phyloP scores from a whole-genome alignment of 2,797 vertebrate species.

The Selene dorsalis region DNA sequence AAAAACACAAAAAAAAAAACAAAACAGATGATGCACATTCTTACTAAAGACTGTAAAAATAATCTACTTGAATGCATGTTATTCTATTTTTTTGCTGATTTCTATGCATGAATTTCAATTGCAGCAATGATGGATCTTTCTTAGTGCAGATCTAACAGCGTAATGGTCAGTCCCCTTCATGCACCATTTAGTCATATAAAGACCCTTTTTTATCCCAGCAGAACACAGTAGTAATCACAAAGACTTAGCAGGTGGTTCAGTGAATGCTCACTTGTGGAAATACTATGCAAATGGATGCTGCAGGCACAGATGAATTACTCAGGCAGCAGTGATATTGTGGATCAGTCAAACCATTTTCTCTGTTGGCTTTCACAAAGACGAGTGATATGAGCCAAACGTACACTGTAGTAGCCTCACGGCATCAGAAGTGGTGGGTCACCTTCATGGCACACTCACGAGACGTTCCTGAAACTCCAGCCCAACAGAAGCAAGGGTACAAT shows the following conservation, averaged over 20 bases:
- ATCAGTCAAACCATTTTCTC: conserved; percentile 16
- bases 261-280: conserved; percentile 64
- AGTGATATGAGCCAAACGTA: neutral
- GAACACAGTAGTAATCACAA: conserved; percentile 71
- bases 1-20: too few species aligned
- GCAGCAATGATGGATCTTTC: conserved; percentile 1
- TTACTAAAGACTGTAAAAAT: neutral
- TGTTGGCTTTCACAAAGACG: conserved; percentile 9
- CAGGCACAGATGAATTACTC: conserved; percentile 54
- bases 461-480: conserved; percentile 1
- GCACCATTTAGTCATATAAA: conserved; percentile 75
- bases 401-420: neutral
- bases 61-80: neutral
- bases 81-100: neutral
- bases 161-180: conserved; percentile 75
- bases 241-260: conserved; percentile 74
- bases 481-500: conserved; percentile 1
- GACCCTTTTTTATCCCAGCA: conserved; percentile 64
- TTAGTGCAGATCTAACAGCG: conserved; percentile 6
- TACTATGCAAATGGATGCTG: conserved; percentile 62
- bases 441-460: neutral
- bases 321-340: conserved; percentile 30
- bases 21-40: neutral
- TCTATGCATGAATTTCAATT: neutral
- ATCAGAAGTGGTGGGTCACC: conserved; percentile 16